Evolutionary conservation across 2,888 invertebrate genomes (phyloP).

Genomic region (Parnassius mnemosyne): DNA sequence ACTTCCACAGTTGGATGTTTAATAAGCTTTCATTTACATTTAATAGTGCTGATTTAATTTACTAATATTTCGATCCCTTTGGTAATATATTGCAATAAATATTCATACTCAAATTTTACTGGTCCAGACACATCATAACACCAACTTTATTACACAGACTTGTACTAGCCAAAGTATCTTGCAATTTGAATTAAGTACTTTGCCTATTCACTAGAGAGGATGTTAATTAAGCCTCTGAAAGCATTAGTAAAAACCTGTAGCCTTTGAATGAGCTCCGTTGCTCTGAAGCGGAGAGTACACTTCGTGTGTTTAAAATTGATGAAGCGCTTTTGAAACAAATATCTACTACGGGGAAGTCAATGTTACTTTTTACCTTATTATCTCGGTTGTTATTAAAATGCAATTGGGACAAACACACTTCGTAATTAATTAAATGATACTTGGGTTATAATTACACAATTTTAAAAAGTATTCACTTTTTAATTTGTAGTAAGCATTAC

Average conservation of each 20-base stretch:
- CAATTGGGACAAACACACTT: background rate
- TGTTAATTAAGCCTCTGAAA: constrained; percentile 72
- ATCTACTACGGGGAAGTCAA: constrained; percentile 10
- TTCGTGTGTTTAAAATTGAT: constrained; percentile 55
- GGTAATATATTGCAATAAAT: too few relatives aligned
- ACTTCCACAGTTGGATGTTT: too few relatives aligned
- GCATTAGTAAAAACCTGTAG: constrained; percentile 70
- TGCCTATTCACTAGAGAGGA: constrained; percentile 64
- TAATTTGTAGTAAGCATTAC: too few relatives aligned
- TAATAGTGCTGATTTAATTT: too few relatives aligned
- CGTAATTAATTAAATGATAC: too few relatives aligned
- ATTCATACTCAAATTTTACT: background rate
- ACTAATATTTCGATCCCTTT: too few relatives aligned
- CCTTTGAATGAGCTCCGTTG: constrained; percentile 54
- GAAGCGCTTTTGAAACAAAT: constrained; percentile 38
- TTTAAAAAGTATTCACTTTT: too few relatives aligned
- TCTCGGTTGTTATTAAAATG: background rate
- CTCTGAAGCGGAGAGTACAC: constrained; percentile 41
- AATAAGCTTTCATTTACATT: too few relatives aligned
- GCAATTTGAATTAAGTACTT: constrained; percentile 57
- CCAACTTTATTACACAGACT: constrained; percentile 36
- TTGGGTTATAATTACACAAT: too few relatives aligned
- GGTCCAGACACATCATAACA: constrained; percentile 27
- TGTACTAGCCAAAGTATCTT: constrained; percentile 37
- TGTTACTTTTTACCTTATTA: background rate